These are phyloP conservation scores for Volucella zonaria DNA, from an alignment of 2,888 invertebrate genomes.

Conservation along the genomic window DNA sequence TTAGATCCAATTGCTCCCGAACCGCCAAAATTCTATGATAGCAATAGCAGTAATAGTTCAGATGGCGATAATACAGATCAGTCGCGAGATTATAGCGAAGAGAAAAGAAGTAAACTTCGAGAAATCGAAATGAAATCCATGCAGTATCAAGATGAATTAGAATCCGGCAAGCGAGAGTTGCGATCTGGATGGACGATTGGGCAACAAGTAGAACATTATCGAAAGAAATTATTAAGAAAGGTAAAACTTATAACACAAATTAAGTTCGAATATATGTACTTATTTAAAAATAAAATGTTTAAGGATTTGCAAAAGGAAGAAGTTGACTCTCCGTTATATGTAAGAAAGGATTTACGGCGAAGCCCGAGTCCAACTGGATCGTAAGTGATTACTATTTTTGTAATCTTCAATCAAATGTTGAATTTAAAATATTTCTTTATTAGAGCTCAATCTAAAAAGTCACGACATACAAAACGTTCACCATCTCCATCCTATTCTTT, in stretches of 20 bases:
- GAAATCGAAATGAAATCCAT: slow-evolving; percentile 98
- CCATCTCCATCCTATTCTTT: slow-evolving; percentile 78
- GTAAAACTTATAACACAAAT: slow-evolving; percentile 80
- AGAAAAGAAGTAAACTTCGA: slow-evolving; percentile 89
- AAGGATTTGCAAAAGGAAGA: slow-evolving; percentile 75
- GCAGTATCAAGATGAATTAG: slow-evolving; percentile 97
- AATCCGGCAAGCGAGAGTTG: slow-evolving; percentile 90
- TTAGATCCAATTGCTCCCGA: slow-evolving; percentile 84
- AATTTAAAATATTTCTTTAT: slow-evolving; percentile 22
- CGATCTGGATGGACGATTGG: slow-evolving; percentile 89
- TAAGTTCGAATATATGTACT: neutral
- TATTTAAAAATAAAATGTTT: neutral
- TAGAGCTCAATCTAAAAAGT: slow-evolving; percentile 75
- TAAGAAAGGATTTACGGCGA: slow-evolving; percentile 75
- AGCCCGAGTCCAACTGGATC: slow-evolving; percentile 76
- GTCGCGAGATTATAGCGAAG: slow-evolving; percentile 85
- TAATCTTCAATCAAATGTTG: neutral
- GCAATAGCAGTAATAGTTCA: slow-evolving; percentile 78
- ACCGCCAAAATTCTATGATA: slow-evolving; percentile 81
- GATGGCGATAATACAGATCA: slow-evolving; percentile 79
- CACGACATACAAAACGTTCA: slow-evolving; percentile 76
- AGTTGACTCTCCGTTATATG: slow-evolving; percentile 78
- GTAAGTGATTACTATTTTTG: slow-evolving; percentile 48
- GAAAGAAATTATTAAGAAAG: slow-evolving; percentile 93
- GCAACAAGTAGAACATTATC: slow-evolving; percentile 95